Base-by-base conservation (phyloP, 2,888 invertebrate species). In the Acanthosoma haemorrhoidale region DNA sequence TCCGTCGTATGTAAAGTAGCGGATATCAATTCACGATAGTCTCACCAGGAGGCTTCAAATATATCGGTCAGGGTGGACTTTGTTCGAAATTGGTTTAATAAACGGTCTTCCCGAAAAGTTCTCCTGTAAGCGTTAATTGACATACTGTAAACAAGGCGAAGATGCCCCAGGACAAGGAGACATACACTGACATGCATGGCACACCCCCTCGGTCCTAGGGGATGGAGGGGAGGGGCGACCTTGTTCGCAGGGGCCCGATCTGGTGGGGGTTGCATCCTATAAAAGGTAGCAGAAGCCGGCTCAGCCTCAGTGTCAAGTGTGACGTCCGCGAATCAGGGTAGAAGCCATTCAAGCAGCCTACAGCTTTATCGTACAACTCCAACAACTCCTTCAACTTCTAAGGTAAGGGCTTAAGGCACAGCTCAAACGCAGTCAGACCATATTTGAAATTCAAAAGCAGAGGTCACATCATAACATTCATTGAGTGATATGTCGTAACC, bases 191-290 rank as follows among this genome's bases (percentile, higher is more conserved):
- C 18, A 4, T 25, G n/a, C 43, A 25, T 13, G 21, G 13, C 13
- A n/a, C 1, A n/a, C 21, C 51, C 51, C 51, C 51, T 25, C 25
- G 51, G 13, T n/a, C 25, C 38, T 36, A 64, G 43, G 39, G 41
- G 64, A 31, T 39, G 64, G 64, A 43, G 64, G 64, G 64, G 64
- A 64, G 39, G 43, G 25, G 61, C 61, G 61, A 61, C 61, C 61
- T 61, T 61, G 34, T 61, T 61, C 29, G 51, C 51, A 38, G 34
- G 36, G 36, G 18, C 21, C 1, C 4, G 11, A 9, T n/a, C n/a
- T n/a, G 21, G 61, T 61, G 43, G 64, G 64, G 63, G 41, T 16
- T n/a, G 41, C 43, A 9, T 31, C 29, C 64, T 64, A 64, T 64
- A 64, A 31, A 64, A 64, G 6, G 4, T 29, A 15, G 15, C 11